Evolutionary conservation across 2,113 vertebrate species (phyloP).

Genomic region (Chaetorhynchus papuensis): DNA sequence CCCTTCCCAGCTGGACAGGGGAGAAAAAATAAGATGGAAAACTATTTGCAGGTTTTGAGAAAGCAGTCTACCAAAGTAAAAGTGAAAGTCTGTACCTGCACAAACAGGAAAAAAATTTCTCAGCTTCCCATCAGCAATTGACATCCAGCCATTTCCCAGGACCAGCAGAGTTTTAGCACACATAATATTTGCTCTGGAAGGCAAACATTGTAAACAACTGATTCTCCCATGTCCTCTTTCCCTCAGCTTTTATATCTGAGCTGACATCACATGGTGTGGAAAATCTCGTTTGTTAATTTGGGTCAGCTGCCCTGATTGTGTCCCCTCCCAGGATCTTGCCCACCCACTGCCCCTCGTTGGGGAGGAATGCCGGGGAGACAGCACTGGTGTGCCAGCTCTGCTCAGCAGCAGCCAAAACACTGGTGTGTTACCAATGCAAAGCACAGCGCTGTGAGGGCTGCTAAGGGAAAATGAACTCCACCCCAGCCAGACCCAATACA

Average conservation of each 20-base stretch:
- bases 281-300: not conserved
- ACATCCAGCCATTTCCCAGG: not conserved
- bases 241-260: not conserved
- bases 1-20: not conserved
- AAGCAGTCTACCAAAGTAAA: not conserved
- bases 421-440: not conserved
- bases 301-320: not conserved
- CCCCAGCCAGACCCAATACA: not conserved
- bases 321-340: not conserved
- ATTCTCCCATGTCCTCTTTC: not conserved
- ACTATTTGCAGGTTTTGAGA: not conserved
- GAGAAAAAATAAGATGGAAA: not conserved
- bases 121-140: not conserved
- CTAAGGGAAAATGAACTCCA: not conserved
- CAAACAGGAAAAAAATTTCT: too few species aligned
- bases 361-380: not conserved
- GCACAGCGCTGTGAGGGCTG: not conserved
- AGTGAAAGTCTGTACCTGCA: not conserved
- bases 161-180: not conserved
- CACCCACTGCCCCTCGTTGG: too few species aligned
- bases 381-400: not conserved
- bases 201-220: fast-evolving
- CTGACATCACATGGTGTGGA: not conserved
- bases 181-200: not conserved
- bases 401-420: not conserved